A percentile compares a stretch with the other conserved stretches of the same genome.
Conservation (phyloP, 2,888 invertebrate species). For the Thereva unica region DNA sequence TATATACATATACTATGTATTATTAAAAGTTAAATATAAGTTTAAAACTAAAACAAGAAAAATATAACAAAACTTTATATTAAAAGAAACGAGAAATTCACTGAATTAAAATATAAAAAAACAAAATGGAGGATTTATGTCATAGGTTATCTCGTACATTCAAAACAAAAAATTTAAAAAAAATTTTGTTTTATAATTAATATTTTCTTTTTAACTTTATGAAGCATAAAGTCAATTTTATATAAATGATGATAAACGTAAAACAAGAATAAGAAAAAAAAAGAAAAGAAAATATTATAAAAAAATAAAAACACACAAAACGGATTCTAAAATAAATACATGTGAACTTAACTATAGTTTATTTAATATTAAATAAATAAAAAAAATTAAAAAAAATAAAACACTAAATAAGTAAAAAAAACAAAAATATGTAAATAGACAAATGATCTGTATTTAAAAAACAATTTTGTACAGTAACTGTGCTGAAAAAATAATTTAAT, state of each 20-base stretch:
- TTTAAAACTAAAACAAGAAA: not conserved
- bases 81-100: not conserved
- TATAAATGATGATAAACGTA: constrained; percentile 18
- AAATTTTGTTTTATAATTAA: constrained; percentile 19
- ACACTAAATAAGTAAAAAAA: not conserved
- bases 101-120: not conserved
- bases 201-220: constrained; percentile 39
- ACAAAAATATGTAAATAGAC: not conserved
- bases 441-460: not conserved
- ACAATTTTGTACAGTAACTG: too few species aligned
- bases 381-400: not conserved
- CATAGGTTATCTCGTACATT: too few species aligned
- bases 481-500: not conserved
- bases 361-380: not conserved
- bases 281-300: not conserved
- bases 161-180: constrained; percentile 8
- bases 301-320: not conserved
- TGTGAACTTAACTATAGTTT: constrained; percentile 10
- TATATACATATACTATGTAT: not conserved
- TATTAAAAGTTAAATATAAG: constrained; percentile 1
- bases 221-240: constrained; percentile 42
- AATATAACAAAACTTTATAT: constrained; percentile 27
- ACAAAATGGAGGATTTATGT: too few species aligned
- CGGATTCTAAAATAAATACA: constrained; percentile 25
- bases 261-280: not conserved